phyloP scores from a whole-genome alignment of 2,113 vertebrate genomes.

The Peromyscus californicus region DNA sequence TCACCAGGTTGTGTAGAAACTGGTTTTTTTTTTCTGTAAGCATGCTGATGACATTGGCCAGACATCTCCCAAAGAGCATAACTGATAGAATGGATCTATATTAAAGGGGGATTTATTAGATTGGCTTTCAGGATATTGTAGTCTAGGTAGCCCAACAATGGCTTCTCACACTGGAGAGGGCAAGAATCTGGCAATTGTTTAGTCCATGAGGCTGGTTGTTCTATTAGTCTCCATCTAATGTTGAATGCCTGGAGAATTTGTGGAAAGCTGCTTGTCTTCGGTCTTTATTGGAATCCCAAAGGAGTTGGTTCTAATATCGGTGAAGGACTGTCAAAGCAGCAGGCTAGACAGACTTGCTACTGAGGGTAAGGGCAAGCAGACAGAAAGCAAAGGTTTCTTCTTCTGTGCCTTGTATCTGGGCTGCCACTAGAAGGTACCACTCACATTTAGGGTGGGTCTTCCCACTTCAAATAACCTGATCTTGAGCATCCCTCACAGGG shows the following conservation, averaged over 20 bases:
- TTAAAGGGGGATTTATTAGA: neutral
- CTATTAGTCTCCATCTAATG: neutral
- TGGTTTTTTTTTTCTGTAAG: neutral
- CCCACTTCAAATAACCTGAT: too few species aligned
- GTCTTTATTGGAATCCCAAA: neutral
- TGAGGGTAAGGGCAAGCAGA: neutral
- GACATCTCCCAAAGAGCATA: neutral
- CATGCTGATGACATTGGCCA: neutral
- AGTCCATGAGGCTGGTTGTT: neutral
- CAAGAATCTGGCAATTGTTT: neutral
- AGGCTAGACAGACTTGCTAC: neutral
- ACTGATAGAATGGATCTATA: neutral
- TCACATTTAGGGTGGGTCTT: too few species aligned
- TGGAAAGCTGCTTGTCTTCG: neutral
- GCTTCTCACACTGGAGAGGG: too few species aligned
- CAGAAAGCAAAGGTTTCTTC: neutral
- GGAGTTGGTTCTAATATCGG: neutral
- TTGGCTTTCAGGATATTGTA: neutral
- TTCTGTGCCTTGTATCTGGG: neutral
- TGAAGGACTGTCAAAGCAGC: neutral
- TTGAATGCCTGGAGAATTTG: too few species aligned
- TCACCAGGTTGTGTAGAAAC: neutral
- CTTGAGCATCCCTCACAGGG: neutral
- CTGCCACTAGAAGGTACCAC: neutral
- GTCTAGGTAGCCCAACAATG: neutral